These are phyloP conservation scores for Alloscopus bannaensis DNA, from an alignment of 2,888 invertebrate genomes.

Conservation along the genomic window DNA sequence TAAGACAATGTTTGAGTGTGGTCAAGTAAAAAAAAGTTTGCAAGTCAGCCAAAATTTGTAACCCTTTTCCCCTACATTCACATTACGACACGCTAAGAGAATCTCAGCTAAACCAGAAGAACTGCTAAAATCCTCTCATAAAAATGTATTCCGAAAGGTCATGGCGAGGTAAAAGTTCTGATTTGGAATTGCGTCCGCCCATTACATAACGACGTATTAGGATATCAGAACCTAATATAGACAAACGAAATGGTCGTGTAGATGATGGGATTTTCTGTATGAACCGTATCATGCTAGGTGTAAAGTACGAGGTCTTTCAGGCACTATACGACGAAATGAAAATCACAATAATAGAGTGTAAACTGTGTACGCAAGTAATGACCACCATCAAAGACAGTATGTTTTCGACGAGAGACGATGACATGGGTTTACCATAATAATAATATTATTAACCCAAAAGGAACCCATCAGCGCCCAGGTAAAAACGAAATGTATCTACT, in stretches of 20 bases:
- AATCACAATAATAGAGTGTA: constrained; percentile 44
- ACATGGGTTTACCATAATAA: constrained; percentile 59
- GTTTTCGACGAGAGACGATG: constrained; percentile 44
- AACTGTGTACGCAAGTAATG: constrained; percentile 29
- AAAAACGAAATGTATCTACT: constrained; percentile 19
- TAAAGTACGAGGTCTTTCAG: constrained; percentile 20
- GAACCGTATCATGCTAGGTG: constrained; percentile 23
- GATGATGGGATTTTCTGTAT: constrained; percentile 51
- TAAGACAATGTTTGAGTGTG: constrained; percentile 44
- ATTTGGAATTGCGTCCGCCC: constrained; percentile 71
- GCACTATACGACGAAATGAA: constrained; percentile 46
- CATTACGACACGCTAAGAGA: not conserved
- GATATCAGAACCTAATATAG: constrained; percentile 72
- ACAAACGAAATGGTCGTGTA: constrained; percentile 67
- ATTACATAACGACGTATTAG: constrained; percentile 72
- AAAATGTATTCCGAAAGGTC: constrained; percentile 72
- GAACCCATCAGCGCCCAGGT: constrained; percentile 50
- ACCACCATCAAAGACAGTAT: constrained; percentile 4
- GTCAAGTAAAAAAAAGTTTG: no score
- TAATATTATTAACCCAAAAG: constrained; percentile 58
- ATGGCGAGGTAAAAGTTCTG: constrained; percentile 69
- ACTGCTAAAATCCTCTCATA: constrained; percentile 59
- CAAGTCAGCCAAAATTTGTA: constrained; percentile 41
- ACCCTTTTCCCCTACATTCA: constrained; percentile 23
- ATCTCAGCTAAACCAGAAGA: constrained; percentile 55